phyloP scores from a whole-genome alignment of 1,140 invertebrate species.

The Meloidogyne floridensis region DNA sequence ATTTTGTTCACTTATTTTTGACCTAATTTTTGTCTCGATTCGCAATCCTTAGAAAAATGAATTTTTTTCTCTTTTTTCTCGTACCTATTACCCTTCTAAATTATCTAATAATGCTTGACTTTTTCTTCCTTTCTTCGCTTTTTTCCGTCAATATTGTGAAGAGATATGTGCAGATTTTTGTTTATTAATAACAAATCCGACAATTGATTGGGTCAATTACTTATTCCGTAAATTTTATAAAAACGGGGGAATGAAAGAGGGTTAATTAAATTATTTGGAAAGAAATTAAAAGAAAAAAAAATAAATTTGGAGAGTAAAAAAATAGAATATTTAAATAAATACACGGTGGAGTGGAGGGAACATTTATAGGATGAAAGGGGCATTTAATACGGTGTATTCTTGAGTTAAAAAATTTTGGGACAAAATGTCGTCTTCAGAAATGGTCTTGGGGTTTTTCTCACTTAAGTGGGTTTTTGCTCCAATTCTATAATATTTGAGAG shows the following conservation, averaged over 20 bases:
- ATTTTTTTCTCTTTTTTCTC: background rate
- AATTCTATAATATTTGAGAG: no score
- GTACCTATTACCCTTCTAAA: background rate
- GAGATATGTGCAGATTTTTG: background rate
- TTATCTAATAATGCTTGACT: background rate
- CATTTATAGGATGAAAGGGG: background rate
- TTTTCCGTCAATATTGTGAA: background rate
- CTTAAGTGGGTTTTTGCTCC: no score
- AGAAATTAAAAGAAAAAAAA: background rate
- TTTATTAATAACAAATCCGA: background rate
- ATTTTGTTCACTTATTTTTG: background rate
- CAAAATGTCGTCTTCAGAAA: no score
- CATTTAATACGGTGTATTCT: no score
- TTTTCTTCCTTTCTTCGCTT: background rate
- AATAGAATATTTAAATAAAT: no score
- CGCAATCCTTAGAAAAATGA: background rate
- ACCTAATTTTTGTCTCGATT: background rate
- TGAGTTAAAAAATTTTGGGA: no score
- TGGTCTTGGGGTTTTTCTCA: no score
- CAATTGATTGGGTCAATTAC: slow-evolving; percentile 16
- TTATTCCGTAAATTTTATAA: background rate
- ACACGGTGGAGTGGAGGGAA: background rate
- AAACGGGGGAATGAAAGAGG: background rate
- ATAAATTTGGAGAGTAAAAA: no score
- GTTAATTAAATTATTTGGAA: background rate